These are phyloP conservation scores for Ptychochromis oligacanthus DNA, from an alignment of 2,113 vertebrate species.

Conservation along the genomic window DNA sequence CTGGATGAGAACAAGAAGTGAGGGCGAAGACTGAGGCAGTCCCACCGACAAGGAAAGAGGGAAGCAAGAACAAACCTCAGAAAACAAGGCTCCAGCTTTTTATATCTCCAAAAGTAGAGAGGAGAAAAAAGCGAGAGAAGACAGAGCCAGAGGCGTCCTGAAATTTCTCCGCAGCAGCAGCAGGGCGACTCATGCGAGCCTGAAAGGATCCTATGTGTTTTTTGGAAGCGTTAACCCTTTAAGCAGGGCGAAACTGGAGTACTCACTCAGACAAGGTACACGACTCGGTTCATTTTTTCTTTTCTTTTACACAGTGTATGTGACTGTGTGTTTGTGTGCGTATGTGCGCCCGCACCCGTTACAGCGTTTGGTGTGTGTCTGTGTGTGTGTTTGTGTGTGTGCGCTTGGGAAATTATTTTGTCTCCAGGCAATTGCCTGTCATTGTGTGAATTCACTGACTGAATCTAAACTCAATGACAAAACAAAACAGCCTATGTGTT, in stretches of 20 bases:
- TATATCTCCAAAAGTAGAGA: neutral
- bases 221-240: constrained; percentile 58
- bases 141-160: constrained; percentile 22
- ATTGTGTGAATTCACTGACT: constrained; percentile 59
- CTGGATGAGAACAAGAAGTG: constrained; percentile 39
- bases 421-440: constrained; percentile 39
- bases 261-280: constrained; percentile 71
- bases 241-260: constrained; percentile 67
- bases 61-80: neutral
- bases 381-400: constrained; percentile 10
- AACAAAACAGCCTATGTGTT: constrained; percentile 20
- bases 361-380: neutral
- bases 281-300: neutral
- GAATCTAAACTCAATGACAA: constrained; percentile 57
- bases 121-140: neutral
- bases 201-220: constrained; percentile 57
- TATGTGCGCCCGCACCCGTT: neutral
- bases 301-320: neutral
- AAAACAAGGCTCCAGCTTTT: neutral
- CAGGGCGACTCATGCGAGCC: constrained; percentile 14
- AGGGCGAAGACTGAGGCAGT: constrained; percentile 33
- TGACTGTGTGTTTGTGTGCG: neutral
- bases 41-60: neutral
- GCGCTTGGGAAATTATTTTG: constrained; percentile 15
- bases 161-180: neutral